Evolutionary conservation across 2,888 invertebrate genomes (phyloP), one percentile per base, ranked within the genome.

Genomic region (Phortica magna): DNA sequence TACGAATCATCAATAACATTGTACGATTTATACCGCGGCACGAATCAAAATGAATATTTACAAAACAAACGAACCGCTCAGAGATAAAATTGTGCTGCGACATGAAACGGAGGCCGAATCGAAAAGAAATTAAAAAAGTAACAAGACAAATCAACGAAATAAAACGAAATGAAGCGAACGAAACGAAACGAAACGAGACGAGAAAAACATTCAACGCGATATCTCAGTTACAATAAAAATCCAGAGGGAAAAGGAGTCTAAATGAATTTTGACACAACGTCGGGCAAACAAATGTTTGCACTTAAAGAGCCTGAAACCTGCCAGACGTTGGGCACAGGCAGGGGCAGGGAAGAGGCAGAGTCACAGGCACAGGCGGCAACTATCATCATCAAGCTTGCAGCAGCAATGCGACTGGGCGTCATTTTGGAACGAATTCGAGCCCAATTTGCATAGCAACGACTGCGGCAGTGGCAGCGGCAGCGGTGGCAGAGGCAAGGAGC

Each of bases 1-100:
- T 83, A 78, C 83, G 87, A 87, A 89, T 87, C 89, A 89, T 89
- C 88, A 89, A 89, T 89, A 89, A 84, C 88, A 84, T 87, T 84
- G 83, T 83, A 81, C 85, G 83, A 89, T 88, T 84, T 88, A 89
- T 88, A 84, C 81, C 80, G 83, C 85, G 81, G 83, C 79, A 80
- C 75, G 78, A 85, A 88, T 89, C 88, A 85, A 88, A 88, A 84
- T 85, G 84, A 83, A 89, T 89, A 87, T 87, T 87, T 88, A 88
- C 87, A 88, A 83, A 83, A 76, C 80, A 80, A 79, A 77, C 77
- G 78, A 73, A 77, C 79, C 81, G 79, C 78, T 73, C 59, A 48
- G 77, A 76, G 79, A 79, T 78, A 77, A 78, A 76, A 59, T 17
- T 68, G 57, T 41, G 61, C n/a, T 17, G 19, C 43, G 74, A 79